phyloP scores from a whole-genome alignment of 1,140 invertebrate species.

The Pseudachorutes palmiensis region DNA sequence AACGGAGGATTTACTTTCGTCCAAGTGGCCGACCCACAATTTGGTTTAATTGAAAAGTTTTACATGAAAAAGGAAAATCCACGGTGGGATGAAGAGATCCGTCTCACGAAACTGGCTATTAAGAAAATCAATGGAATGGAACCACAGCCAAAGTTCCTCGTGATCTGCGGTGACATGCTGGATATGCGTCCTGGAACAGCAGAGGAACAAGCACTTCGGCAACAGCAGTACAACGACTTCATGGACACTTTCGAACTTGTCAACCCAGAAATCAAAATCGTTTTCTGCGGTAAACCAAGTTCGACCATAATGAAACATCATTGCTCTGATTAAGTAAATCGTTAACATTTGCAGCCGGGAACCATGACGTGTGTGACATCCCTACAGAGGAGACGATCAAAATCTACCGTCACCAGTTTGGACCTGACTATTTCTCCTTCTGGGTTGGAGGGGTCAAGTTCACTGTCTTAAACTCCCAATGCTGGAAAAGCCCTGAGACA shows the following conservation, averaged over 20 bases:
- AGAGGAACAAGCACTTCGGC: conserved; percentile 1
- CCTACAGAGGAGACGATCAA: conserved; percentile 45
- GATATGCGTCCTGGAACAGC: conserved; percentile 44
- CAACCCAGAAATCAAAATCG: conserved; percentile 46
- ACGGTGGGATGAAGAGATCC: conserved; percentile 48
- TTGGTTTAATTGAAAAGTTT: conserved; percentile 45
- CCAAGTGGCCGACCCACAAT: conserved; percentile 49
- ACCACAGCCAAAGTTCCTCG: conserved; percentile 49
- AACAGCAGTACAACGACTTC: conserved; percentile 46
- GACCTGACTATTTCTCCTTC: conserved; percentile 53
- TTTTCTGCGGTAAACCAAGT: conserved; percentile 46
- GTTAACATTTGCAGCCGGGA: conserved; percentile 3
- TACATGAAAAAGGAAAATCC: conserved; percentile 40
- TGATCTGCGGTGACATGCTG: conserved; percentile 53
- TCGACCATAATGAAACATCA: conserved; percentile 46
- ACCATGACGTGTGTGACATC: conserved; percentile 48
- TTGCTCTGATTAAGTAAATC: conserved; percentile 48
- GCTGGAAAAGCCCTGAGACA: conserved; percentile 41
- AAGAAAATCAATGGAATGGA: conserved; percentile 45
- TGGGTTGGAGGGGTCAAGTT: conserved; percentile 50
- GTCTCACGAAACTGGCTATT: conserved; percentile 43
- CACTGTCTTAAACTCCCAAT: conserved; percentile 51
- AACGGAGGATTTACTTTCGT: conserved; percentile 44
- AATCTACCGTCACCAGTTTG: conserved; percentile 46
- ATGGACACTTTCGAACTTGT: conserved; percentile 43